Evolutionary conservation across 2,888 invertebrate species (phyloP), one percentile per base, ranked within the genome.

Genomic region (Salpingus planirostris): DNA sequence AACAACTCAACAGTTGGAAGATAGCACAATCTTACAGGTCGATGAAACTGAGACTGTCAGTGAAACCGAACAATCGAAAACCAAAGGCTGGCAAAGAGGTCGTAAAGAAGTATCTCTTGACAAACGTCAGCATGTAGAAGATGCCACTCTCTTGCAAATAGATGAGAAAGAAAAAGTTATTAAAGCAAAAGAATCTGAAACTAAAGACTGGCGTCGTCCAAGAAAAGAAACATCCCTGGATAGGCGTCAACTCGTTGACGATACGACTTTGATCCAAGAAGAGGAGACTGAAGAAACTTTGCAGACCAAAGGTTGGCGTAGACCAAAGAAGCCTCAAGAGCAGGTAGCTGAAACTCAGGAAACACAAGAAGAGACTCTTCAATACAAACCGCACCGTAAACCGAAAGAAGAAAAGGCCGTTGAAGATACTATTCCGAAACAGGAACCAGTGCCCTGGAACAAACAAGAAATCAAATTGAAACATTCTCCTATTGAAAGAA

Each of bases 321-420:
- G 50, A 47, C 33, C 44, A 3, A 39, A 40, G 21, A 46, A 45
- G 36, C 29, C 31, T 15, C 29, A 42, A 29, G 38, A 37, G 33
- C 22, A 28, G 32, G 24, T 50, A 50, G 23, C 23, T 5, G 18
- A 18, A 18, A 18, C 6, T 6, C 6, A 7, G 6, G 8, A 8
- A 8, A 18, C 18, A 8, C 8, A 6, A 14, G 47, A 46, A 24
- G 40, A 44, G 31, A 40, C 40, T 31, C 6, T 6, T 6, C 18
- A 41, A 40, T 24, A 45, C 43, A 37, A 30, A 28, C 28, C 12
- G 10, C 7, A 10, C 7, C 5, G 10, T 8, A 26, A 42, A 36
- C 68, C 72, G 6, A 3, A 72, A 73, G 74, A 80, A 73, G 3
- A 71, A 80, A 52, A 76, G 80, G 60, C 67, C 69, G 38, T 64